Percentiles rank a stretch among this genome's conserved stretches.
These are phyloP conservation scores for Apostichopus parvimensis DNA, from an alignment of 35 echinoderm and acorn worm species.

Conservation along the genomic window DNA sequence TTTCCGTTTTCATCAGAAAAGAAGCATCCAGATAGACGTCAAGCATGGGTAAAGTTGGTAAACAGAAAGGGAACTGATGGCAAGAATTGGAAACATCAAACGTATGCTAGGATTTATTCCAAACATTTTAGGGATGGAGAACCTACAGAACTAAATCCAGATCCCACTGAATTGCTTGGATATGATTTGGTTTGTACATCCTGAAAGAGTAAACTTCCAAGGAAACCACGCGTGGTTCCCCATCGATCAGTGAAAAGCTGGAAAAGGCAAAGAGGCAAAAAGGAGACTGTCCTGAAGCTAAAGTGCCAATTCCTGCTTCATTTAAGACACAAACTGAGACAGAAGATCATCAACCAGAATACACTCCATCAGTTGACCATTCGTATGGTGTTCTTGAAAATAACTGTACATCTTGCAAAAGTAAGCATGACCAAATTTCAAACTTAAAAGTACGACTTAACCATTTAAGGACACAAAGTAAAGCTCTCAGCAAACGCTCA, in stretches of 20 bases:
- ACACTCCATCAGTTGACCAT: neutral
- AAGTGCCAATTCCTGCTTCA: neutral
- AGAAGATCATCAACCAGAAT: neutral
- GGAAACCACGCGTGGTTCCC: neutral
- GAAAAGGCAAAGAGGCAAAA: neutral
- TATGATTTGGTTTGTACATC: neutral
- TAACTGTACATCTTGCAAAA: neutral
- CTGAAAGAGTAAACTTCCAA: neutral
- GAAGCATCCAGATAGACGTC: slow-evolving; percentile 48
- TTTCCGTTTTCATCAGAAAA: slow-evolving; percentile 64
- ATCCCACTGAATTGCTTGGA: slow-evolving; percentile 42
- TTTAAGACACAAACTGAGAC: neutral
- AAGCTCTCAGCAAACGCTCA: neutral
- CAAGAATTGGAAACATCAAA: slow-evolving; percentile 42
- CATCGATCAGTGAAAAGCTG: neutral
- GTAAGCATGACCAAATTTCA: neutral
- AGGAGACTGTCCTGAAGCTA: neutral
- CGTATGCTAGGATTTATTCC: neutral
- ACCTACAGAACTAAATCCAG: neutral
- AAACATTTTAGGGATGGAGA: neutral
- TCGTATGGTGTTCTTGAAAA: no score
- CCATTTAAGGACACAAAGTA: neutral
- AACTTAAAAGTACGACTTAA: neutral
- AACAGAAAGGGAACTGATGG: slow-evolving; percentile 50
- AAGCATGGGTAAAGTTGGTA: slow-evolving; percentile 47